Evolutionary conservation across 2,113 vertebrate genomes (phyloP).

Genomic region (Scartelaos histophorus): DNA sequence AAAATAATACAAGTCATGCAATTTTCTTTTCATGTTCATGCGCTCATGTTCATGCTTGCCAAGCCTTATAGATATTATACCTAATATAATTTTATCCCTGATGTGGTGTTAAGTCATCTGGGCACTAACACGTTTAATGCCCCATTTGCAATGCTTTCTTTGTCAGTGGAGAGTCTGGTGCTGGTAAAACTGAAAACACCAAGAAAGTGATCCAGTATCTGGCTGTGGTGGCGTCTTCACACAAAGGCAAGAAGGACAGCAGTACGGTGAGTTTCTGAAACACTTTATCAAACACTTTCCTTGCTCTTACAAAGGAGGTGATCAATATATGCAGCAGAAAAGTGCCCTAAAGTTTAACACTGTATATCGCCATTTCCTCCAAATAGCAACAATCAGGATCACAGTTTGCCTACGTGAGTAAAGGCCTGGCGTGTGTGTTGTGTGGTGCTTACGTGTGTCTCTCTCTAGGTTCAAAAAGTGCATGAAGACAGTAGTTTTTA

Average conservation of each 20-base stretch:
- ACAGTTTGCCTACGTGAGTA: constrained; percentile 88
- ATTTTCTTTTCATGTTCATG: too few relatives aligned
- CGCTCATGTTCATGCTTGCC: not conserved
- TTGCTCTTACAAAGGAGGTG: constrained; percentile 71
- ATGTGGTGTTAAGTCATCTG: too few relatives aligned
- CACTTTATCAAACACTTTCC: constrained; percentile 74
- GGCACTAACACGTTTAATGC: too few relatives aligned
- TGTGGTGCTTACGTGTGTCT: constrained; percentile 79
- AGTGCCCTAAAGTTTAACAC: constrained; percentile 53
- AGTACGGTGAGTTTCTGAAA: constrained; percentile 69
- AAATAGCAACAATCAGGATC: constrained; percentile 80
- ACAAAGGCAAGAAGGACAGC: constrained; percentile 88
- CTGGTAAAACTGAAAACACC: constrained; percentile 97
- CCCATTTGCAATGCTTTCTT: not conserved
- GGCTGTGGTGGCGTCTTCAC: constrained; percentile 93
- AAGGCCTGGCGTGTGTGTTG: constrained; percentile 78
- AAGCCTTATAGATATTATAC: not conserved
- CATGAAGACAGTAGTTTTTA: constrained; percentile 80
- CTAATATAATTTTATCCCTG: not conserved
- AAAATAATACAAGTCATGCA: too few relatives aligned
- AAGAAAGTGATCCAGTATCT: constrained; percentile 99
- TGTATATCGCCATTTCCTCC: constrained; percentile 73
- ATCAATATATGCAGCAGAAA: constrained; percentile 25
- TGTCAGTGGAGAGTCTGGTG: constrained; percentile 93
- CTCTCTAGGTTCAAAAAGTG: constrained; percentile 77